phyloP scores from a whole-genome alignment of 2,797 vertebrate species.

The Xyrichtys novacula region DNA sequence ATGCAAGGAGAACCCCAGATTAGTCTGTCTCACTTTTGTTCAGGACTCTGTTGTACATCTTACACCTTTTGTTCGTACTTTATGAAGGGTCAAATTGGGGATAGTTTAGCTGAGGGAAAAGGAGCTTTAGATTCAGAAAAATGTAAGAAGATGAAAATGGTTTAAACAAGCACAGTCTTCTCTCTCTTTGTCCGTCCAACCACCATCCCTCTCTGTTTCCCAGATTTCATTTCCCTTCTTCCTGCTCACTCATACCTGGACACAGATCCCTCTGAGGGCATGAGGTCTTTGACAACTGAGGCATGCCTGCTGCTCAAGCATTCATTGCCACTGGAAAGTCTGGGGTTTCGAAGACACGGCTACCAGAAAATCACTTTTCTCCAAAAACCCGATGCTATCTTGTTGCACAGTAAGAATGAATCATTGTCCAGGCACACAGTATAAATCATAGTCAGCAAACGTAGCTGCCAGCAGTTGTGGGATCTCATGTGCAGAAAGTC shows the following conservation, averaged over 20 bases:
- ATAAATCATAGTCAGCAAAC: conserved; percentile 66
- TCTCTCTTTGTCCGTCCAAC: conserved; percentile 20
- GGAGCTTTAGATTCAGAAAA: conserved; percentile 15
- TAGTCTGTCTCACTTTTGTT: conserved; percentile 45
- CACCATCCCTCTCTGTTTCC: conserved; percentile 60
- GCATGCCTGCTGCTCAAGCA: conserved; percentile 76
- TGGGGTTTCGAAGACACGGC: conserved; percentile 60
- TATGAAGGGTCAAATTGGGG: conserved; percentile 40
- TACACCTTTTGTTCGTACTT: conserved; percentile 48
- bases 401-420: conserved; percentile 69
- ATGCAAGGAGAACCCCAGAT: conserved; percentile 64
- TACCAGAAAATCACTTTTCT: conserved; percentile 70
- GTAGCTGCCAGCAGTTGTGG: conserved; percentile 46
- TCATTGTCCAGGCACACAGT: conserved; percentile 66
- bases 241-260: conserved; percentile 72
- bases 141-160: conserved; percentile 11
- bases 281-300: conserved; percentile 76
- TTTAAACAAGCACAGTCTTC: conserved; percentile 34
- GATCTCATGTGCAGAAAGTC: conserved; percentile 59
- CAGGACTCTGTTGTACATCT: conserved; percentile 53
- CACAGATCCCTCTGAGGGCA: conserved; percentile 73
- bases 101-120: conserved; percentile 58
- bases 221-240: conserved; percentile 74
- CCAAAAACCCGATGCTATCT: conserved; percentile 65
- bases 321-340: conserved; percentile 65